Conservation (phyloP, 1,140 invertebrate genomes). For the Lamellibrachia luymesi region DNA sequence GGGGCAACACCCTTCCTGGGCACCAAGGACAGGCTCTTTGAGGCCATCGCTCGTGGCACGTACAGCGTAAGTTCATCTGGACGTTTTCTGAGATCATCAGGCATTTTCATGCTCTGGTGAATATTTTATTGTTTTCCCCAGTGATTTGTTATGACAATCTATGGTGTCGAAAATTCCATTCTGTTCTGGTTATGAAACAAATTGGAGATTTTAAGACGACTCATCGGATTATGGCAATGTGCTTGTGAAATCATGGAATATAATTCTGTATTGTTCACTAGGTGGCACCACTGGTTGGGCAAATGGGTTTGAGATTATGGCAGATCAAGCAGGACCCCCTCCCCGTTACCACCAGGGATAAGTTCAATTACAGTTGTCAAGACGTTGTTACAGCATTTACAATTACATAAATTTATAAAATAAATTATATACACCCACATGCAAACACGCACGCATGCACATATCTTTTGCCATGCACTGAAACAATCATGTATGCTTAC, state of each 20-base stretch:
- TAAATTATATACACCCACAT: no score
- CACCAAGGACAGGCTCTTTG: slow-evolving; percentile 85
- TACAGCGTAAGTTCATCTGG: slow-evolving; percentile 55
- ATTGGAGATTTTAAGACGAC: no score
- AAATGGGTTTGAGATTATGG: background rate
- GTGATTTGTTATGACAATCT: background rate
- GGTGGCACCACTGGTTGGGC: background rate
- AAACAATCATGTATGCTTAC: no score
- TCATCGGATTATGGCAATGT: no score
- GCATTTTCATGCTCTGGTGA: background rate
- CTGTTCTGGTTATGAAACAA: no score
- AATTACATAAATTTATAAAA: no score
- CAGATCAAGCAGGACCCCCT: background rate
- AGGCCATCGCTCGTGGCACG: slow-evolving; percentile 82
- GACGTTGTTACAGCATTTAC: no score
- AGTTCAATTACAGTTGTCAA: no score
- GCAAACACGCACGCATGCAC: background rate
- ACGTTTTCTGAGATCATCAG: no score
- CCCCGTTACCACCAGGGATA: no score
- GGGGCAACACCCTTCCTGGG: slow-evolving; percentile 93
- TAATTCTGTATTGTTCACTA: background rate
- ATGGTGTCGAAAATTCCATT: no score
- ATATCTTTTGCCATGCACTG: background rate
- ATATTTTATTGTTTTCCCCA: background rate
- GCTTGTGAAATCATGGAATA: background rate